Conservation (phyloP, 2,797 vertebrate species). For the Podargus strigoides region DNA sequence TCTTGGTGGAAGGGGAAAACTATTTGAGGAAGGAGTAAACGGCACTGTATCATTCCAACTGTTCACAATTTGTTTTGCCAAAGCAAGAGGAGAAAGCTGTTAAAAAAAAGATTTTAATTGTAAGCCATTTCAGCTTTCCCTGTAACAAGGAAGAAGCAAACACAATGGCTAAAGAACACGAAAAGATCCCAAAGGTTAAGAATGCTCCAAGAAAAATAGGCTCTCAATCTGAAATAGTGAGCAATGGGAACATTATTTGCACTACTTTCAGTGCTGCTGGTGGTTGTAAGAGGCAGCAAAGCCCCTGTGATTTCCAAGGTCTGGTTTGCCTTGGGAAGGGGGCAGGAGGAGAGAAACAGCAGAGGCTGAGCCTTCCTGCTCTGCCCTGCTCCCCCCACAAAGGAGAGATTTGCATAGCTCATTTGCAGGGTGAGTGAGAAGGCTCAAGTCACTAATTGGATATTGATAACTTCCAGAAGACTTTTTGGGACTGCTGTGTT, state of each 20-base stretch:
- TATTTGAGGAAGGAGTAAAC: background rate
- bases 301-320: background rate
- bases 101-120: conserved; percentile 60
- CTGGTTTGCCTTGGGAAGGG: background rate
- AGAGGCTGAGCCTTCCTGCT: background rate
- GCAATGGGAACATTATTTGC: conserved; percentile 16
- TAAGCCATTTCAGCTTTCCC: conserved; percentile 14
- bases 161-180: conserved; percentile 61
- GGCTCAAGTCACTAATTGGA: conserved; percentile 14
- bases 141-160: conserved; percentile 57
- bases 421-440: conserved; percentile 34
- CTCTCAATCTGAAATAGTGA: background rate
- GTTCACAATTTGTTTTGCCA: conserved; percentile 41
- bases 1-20: background rate
- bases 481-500: background rate
- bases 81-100: conserved; percentile 54
- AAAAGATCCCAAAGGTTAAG: conserved; percentile 52
- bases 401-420: background rate
- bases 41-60: background rate
- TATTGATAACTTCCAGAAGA: conserved; percentile 55
- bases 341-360: background rate
- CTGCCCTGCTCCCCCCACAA: background rate
- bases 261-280: background rate
- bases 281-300: background rate
- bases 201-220: conserved; percentile 64